phyloP scores from a whole-genome alignment of 2,797 vertebrate species.

The Scarus forsteni region DNA sequence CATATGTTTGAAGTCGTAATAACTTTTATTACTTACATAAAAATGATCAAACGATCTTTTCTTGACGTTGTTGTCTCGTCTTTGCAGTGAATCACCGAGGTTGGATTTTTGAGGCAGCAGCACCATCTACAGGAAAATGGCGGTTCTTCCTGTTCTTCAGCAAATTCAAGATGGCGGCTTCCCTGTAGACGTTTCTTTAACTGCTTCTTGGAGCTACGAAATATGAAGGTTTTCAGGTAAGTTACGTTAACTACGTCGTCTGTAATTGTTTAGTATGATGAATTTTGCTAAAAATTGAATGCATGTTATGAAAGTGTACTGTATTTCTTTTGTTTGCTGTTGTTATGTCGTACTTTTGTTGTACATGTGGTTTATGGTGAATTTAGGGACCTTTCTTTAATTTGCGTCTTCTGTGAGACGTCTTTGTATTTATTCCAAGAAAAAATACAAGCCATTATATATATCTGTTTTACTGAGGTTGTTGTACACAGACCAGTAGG shows the following conservation, averaged over 20 bases:
- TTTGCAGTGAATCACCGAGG: not conserved
- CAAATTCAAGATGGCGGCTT: slow-evolving; percentile 73
- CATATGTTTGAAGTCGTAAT: too few species aligned
- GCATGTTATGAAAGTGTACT: not conserved
- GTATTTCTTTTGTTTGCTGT: too few species aligned
- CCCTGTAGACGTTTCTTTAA: slow-evolving; percentile 34
- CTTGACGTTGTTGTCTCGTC: too few species aligned
- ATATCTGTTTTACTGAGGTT: too few species aligned
- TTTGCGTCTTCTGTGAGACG: too few species aligned
- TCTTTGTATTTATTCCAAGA: too few species aligned
- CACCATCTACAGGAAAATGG: slow-evolving; percentile 50
- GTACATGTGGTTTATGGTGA: not conserved
- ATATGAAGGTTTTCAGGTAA: slow-evolving; percentile 54
- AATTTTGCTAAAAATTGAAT: not conserved
- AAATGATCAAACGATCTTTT: too few species aligned
- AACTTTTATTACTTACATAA: too few species aligned
- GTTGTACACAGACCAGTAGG: too few species aligned
- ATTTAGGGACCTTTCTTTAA: too few species aligned
- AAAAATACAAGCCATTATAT: too few species aligned
- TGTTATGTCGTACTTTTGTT: not conserved
- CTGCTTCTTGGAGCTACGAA: slow-evolving; percentile 5
- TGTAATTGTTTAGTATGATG: not conserved
- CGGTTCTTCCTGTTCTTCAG: not conserved
- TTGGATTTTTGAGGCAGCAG: slow-evolving; percentile 1
- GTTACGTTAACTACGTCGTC: not conserved